Conservation (phyloP, 2,888 invertebrate species). For the Sclerodermus sp. region DNA sequence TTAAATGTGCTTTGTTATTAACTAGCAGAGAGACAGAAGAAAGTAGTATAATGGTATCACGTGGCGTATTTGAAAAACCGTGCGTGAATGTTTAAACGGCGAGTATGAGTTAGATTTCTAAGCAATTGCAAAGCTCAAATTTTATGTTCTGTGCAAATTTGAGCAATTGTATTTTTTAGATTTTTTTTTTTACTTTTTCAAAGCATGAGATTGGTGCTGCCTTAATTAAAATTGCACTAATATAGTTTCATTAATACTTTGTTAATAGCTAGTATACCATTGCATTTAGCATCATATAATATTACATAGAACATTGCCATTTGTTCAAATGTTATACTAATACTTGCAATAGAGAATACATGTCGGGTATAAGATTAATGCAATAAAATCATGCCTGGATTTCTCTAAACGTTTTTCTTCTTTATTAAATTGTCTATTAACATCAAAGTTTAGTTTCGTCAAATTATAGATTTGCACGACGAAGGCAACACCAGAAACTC, state of each 20-base stretch:
- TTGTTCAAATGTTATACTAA: conserved; percentile 9
- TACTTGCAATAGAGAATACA: no score
- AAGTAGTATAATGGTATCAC: conserved; percentile 8
- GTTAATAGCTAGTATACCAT: neutral
- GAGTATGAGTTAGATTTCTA: conserved; percentile 10
- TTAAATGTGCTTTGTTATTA: conserved; percentile 39
- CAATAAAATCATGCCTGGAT: no score
- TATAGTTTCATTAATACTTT: no score
- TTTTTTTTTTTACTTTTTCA: conserved; percentile 6
- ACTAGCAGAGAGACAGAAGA: conserved; percentile 18
- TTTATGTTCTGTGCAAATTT: conserved; percentile 14
- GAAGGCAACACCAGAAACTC: conserved; percentile 24
- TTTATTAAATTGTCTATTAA: conserved; percentile 19
- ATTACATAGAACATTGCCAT: conserved; percentile 1
- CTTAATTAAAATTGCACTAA: neutral
- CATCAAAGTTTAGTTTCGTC: no score
- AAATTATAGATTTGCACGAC: conserved; percentile 1
- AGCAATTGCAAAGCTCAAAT: conserved; percentile 24
- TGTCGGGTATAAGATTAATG: conserved; percentile 1
- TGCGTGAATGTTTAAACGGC: neutral
- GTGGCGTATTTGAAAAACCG: neutral
- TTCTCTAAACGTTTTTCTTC: conserved; percentile 2
- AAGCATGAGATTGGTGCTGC: conserved; percentile 2
- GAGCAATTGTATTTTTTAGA: conserved; percentile 16
- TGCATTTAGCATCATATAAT: neutral